phyloP scores from a whole-genome alignment of 35 echinoderm and acorn worm species.

The Diadema setosum region DNA sequence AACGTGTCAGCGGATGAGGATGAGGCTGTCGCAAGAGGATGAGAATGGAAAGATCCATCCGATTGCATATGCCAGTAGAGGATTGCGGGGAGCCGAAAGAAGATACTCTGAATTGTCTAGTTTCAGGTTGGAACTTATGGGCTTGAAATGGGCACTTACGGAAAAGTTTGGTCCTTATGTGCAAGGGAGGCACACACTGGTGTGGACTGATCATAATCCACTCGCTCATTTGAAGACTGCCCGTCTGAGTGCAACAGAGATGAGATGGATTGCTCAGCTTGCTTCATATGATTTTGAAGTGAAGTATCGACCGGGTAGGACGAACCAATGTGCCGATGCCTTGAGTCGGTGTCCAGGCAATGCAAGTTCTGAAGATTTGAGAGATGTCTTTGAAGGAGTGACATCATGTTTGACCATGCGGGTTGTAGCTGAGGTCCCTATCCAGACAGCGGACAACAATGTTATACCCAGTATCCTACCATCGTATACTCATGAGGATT shows the following conservation, averaged over 20 bases:
- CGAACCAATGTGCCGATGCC: slow-evolving; percentile 4
- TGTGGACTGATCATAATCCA: slow-evolving; percentile 37
- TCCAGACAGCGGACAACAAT: background rate
- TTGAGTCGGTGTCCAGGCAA: slow-evolving; percentile 5
- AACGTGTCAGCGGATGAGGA: too few species aligned
- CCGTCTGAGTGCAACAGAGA: slow-evolving; percentile 48
- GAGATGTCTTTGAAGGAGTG: background rate
- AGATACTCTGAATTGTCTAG: slow-evolving; percentile 29
- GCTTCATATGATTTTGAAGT: slow-evolving; percentile 26
- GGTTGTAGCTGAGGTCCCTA: background rate
- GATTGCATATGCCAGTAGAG: slow-evolving; percentile 32
- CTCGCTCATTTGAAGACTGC: slow-evolving; percentile 24
- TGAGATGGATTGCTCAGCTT: slow-evolving; percentile 59
- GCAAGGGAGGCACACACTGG: background rate
- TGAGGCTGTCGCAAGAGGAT: background rate
- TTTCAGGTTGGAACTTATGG: slow-evolving; percentile 24
- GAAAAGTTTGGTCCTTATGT: slow-evolving; percentile 22
- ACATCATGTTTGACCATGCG: background rate
- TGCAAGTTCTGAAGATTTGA: background rate
- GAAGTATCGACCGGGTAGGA: slow-evolving; percentile 5
- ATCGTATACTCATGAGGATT: background rate
- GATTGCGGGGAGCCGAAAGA: slow-evolving; percentile 11
- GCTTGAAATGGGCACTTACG: slow-evolving; percentile 21
- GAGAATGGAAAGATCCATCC: slow-evolving; percentile 21
- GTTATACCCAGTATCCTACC: background rate